Base-by-base conservation (phyloP, 2,888 invertebrate genomes). In the Automeris io region DNA sequence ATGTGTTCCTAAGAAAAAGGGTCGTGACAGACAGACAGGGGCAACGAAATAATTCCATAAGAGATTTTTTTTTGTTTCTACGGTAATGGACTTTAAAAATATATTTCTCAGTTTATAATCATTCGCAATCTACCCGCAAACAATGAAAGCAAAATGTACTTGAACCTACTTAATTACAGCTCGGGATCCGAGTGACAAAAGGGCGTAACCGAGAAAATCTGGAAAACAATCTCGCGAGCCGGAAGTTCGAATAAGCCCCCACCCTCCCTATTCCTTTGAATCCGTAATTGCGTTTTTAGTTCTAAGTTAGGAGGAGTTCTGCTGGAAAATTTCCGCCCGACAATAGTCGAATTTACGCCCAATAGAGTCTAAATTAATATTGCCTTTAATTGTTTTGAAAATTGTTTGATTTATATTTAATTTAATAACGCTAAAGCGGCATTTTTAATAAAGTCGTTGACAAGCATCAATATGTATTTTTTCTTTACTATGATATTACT, bases 261-360 rank as follows among this genome's bases (percentile, higher is more conserved):
- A 2, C 6, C 2, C 13, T 8, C 16, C 24, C n/a, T 18, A 26
- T 16, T 32, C 45, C 46, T 44, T 47, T 57, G 54, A 57, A 59
- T 57, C 50, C 42, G 47, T 55, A 55, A 59, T 59, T 51, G 39
- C 47, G 45, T 49, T 55, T 54, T 49, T 47, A 52, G 44, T 52
- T 54, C 43, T 24, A 29, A 29, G 13, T 39, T 39, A 25, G 21
- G 26, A 39, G 33, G 39, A 39, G 39, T 18, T 39, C 29, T 12
- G 5, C 18, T 16, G 7, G 26, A 13, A 31, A 34, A 22, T 21
- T 8, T 9, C 22, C 16, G 36, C 21, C 16, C 26, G 11, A 34
- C 39, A 34, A 39, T 19, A 34, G 34, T 19, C 26, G 19, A 26
- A 26, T 39, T 39, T 34, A 26, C 39, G 34, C 8, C 3, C 29